A percentile compares a stretch with the other conserved stretches of the same genome.
Conservation (phyloP, 2,113 vertebrate species). For the Hemibates koningsi region DNA sequence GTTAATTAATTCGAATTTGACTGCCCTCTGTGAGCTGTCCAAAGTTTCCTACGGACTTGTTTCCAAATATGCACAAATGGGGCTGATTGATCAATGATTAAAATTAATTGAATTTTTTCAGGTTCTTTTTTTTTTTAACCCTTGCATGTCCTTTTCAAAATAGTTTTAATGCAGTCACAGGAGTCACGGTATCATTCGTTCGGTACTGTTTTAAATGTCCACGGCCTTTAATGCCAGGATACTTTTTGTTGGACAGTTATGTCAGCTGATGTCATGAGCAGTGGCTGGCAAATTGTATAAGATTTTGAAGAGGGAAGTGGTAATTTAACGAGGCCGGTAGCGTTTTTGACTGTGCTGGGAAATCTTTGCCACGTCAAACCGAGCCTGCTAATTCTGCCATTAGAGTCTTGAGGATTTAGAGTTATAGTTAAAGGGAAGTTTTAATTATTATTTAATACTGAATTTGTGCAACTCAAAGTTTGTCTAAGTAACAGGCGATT, state of each 20-base stretch:
- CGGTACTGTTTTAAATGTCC: not conserved
- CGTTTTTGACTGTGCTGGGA: slow-evolving; percentile 1
- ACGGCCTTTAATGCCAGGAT: not conserved
- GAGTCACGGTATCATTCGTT: not conserved
- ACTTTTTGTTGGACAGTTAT: not conserved
- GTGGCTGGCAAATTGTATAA: slow-evolving; percentile 4
- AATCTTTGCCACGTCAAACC: not conserved
- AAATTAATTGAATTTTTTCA: not conserved
- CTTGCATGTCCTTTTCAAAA: not conserved
- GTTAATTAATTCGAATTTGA: not conserved
- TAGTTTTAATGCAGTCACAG: not conserved
- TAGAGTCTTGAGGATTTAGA: not conserved
- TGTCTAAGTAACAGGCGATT: not conserved
- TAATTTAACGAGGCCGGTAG: slow-evolving; percentile 27
- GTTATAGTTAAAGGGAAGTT: not conserved
- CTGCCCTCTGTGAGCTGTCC: not conserved
- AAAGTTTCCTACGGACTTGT: not conserved
- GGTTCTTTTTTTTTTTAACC: not conserved
- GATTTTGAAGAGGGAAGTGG: slow-evolving; percentile 9
- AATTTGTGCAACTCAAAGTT: not conserved
- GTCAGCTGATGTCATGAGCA: slow-evolving; percentile 29
- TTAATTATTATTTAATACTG: not conserved
- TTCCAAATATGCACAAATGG: not conserved
- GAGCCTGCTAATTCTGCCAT: not conserved
- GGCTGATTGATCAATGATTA: not conserved